Percentiles rank a stretch among this genome's conserved stretches.
Conservation (phyloP, 2,797 vertebrate species). For the Spinibarbus caldwelli region DNA sequence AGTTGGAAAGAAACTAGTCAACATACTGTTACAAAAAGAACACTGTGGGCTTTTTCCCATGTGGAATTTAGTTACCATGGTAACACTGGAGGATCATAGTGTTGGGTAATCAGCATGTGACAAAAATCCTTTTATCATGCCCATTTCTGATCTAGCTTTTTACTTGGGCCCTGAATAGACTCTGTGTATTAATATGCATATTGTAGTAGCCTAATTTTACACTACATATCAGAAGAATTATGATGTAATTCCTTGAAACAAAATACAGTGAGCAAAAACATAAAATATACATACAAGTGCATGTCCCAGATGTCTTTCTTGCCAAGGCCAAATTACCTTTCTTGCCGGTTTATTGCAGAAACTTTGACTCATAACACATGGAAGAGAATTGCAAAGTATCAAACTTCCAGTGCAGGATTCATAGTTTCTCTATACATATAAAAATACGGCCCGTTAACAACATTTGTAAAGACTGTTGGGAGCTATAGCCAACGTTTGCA, state of each 20-base stretch:
- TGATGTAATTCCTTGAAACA: conserved; percentile 13
- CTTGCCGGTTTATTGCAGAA: conserved; percentile 66
- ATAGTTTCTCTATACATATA: conserved; percentile 63
- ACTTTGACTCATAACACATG: conserved; percentile 76
- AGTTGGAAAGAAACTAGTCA: conserved; percentile 3
- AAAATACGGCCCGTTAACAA: not conserved
- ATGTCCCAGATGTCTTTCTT: conserved; percentile 32
- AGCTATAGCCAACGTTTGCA: conserved; percentile 4
- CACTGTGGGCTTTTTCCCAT: conserved; percentile 40
- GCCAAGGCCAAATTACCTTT: not conserved
- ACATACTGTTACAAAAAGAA: conserved; percentile 38
- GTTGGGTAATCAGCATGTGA: conserved; percentile 42
- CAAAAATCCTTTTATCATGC: conserved; percentile 43
- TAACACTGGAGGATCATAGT: conserved; percentile 51
- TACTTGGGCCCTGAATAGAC: not conserved
- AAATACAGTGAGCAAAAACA: not conserved
- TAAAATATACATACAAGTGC: conserved; percentile 14
- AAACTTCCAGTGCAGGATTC: conserved; percentile 77
- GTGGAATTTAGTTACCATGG: conserved; percentile 66
- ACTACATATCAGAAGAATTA: not conserved
- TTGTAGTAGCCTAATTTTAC: not conserved
- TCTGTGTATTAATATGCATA: not conserved
- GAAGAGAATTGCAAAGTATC: conserved; percentile 67
- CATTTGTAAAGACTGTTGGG: not conserved
- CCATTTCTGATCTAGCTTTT: conserved; percentile 18